Conservation (phyloP, 2,797 vertebrate genomes). For the Sebastes iracundus region DNA sequence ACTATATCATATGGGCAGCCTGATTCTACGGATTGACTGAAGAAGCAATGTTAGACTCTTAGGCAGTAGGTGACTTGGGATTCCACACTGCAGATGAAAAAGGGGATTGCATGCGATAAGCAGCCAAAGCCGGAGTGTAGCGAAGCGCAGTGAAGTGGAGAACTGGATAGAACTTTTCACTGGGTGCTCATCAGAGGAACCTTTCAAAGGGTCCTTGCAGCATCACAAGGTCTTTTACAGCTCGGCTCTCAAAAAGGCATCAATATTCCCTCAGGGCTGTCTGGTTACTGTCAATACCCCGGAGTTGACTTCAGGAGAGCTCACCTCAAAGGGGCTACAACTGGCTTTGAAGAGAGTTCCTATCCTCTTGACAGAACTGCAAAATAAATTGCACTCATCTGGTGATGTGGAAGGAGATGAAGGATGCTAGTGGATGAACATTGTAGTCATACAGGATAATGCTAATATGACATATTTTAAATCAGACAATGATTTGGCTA, state of each 20-base stretch:
- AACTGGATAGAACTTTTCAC: conserved; percentile 52
- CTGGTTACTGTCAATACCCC: conserved; percentile 59
- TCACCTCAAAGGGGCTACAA: conserved; percentile 40
- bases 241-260: conserved; percentile 56
- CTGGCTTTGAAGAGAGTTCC: conserved; percentile 49
- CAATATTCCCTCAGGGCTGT: conserved; percentile 60
- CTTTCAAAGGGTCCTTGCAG: conserved; percentile 62
- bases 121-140: conserved; percentile 44
- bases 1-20: background rate
- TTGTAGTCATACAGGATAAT: background rate
- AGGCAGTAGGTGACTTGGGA: conserved; percentile 36
- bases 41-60: conserved; percentile 18
- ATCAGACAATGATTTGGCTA: background rate
- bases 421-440: background rate
- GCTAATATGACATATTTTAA: background rate
- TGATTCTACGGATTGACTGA: conserved; percentile 5
- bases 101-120: conserved; percentile 36
- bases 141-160: conserved; percentile 57
- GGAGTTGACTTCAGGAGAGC: conserved; percentile 55
- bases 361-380: conserved; percentile 14
- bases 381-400: conserved; percentile 26
- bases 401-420: background rate
- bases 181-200: conserved; percentile 63
- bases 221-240: conserved; percentile 60
- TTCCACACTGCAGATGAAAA: conserved; percentile 36